phyloP scores from a whole-genome alignment of 2,888 invertebrate genomes.

The Panorpa germanica region DNA sequence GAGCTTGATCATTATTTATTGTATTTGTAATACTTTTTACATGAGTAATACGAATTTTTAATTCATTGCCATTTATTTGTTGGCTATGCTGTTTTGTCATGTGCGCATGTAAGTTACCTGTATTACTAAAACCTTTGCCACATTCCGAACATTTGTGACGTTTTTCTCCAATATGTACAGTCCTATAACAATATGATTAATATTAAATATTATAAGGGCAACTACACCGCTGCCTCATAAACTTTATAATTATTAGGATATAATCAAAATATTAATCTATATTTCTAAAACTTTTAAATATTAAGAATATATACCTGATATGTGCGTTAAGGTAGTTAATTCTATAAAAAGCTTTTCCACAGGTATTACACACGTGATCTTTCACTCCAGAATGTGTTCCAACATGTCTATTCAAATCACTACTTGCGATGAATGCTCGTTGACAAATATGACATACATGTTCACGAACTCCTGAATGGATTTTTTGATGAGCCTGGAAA shows the following conservation, averaged over 20 bases:
- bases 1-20: no score
- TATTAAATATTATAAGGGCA: no score
- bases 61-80: no score
- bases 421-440: not conserved
- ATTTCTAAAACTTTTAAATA: no score
- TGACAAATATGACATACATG: slow-evolving; percentile 4
- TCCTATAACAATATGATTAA: no score
- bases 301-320: no score
- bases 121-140: slow-evolving; percentile 6
- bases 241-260: no score
- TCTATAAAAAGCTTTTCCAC: slow-evolving; percentile 6
- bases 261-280: no score
- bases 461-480: slow-evolving; percentile 1
- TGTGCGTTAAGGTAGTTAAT: slow-evolving; percentile 7
- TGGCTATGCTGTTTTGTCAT: no score
- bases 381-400: slow-evolving; percentile 5
- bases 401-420: slow-evolving; percentile 1
- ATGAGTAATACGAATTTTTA: no score
- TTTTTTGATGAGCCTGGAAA: slow-evolving; percentile 2
- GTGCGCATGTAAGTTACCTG: slow-evolving; percentile 6
- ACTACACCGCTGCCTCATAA: no score
- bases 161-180: slow-evolving; percentile 4
- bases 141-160: slow-evolving; percentile 5
- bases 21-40: no score
- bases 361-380: slow-evolving; percentile 1